These are phyloP conservation scores for Ennomos erosarius DNA, from an alignment of 2,888 invertebrate genomes.

Conservation along the genomic window DNA sequence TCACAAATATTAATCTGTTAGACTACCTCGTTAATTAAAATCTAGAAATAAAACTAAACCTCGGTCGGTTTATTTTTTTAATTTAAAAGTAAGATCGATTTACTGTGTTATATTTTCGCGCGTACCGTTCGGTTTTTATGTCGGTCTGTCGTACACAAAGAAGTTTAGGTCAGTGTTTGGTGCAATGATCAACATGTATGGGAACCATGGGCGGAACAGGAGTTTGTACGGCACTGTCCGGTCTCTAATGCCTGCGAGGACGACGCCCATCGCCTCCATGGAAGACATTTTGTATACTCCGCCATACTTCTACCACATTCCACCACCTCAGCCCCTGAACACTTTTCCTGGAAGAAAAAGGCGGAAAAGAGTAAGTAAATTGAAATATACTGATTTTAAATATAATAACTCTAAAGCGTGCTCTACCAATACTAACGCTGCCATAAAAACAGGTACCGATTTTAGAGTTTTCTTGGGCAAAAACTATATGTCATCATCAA, in stretches of 20 bases:
- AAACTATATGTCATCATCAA: too few relatives aligned
- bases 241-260: constrained; percentile 66
- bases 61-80: constrained; percentile 75
- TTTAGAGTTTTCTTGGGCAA: too few relatives aligned
- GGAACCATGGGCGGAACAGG: constrained; percentile 64
- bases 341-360: constrained; percentile 80
- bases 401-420: neutral
- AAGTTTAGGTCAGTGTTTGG: constrained; percentile 18
- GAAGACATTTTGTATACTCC: constrained; percentile 72
- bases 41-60: constrained; percentile 24
- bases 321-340: constrained; percentile 72
- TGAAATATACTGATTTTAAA: neutral
- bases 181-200: constrained; percentile 73
- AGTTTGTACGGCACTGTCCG: constrained; percentile 78
- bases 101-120: constrained; percentile 34
- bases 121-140: constrained; percentile 4
- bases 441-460: too few relatives aligned
- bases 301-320: constrained; percentile 78
- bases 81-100: constrained; percentile 70
- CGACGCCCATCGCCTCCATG: constrained; percentile 61
- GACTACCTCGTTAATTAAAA: constrained; percentile 50
- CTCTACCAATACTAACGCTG: too few relatives aligned
- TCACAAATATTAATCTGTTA: constrained; percentile 70
- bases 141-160: neutral
- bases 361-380: constrained; percentile 69